Conservation (phyloP, 2,888 invertebrate species). For the Drosophila pegasa region DNA sequence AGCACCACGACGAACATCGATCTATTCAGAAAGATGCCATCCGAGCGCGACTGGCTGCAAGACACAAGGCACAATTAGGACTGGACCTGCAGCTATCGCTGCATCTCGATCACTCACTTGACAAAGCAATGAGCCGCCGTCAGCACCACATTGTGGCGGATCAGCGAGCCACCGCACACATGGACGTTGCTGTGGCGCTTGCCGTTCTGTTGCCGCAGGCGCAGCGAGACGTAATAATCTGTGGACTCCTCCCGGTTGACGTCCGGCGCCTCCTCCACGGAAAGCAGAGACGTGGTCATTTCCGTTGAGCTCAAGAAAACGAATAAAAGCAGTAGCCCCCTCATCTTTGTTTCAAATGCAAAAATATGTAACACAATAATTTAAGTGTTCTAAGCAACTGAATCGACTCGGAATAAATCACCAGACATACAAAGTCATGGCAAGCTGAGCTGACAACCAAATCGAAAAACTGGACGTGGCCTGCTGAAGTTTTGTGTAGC, state of each 20-base stretch:
- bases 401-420: too few species aligned
- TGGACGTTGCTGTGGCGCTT: constrained; percentile 5
- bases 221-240: constrained; percentile 18
- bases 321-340: background rate
- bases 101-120: constrained; percentile 20
- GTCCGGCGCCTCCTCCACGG: background rate
- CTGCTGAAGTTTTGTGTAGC: too few species aligned
- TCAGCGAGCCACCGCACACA: constrained; percentile 26
- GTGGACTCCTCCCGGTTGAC: background rate
- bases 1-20: constrained; percentile 11
- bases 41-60: constrained; percentile 11
- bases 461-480: too few species aligned
- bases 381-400: too few species aligned
- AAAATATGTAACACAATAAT: too few species aligned
- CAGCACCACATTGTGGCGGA: constrained; percentile 4
- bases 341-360: background rate
- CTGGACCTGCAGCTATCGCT: background rate
- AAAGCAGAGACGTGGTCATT: background rate
- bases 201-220: background rate
- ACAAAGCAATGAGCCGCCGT: constrained; percentile 38
- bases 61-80: background rate
- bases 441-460: background rate
- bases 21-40: constrained; percentile 15
- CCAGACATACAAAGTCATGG: background rate
- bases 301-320: background rate